Conservation (phyloP, 2,113 vertebrate species). For the Hyperopisus bebe region DNA sequence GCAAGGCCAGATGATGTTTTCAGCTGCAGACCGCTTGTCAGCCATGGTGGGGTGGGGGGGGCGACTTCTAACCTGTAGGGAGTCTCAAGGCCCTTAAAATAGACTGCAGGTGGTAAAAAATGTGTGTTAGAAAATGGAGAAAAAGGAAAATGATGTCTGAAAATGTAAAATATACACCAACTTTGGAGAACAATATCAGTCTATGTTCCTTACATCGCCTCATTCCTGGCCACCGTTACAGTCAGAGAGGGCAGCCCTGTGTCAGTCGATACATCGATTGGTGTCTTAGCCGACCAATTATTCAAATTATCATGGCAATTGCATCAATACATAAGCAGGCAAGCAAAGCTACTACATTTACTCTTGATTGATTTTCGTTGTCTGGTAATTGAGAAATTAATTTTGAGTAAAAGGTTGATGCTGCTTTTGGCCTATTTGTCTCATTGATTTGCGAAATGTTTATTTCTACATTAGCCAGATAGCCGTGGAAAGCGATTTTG, state of each 20-base stretch:
- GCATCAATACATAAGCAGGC: background rate
- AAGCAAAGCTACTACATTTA: background rate
- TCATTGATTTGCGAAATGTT: background rate
- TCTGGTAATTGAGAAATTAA: background rate
- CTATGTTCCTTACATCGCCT: background rate
- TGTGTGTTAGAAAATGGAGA: background rate
- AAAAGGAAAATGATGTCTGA: background rate
- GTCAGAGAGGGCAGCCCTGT: background rate
- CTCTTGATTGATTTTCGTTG: background rate
- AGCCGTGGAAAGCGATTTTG: background rate
- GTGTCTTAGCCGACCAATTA: background rate
- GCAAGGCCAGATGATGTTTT: background rate
- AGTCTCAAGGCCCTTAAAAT: conserved; percentile 10
- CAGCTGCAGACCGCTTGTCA: background rate
- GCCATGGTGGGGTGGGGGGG: background rate
- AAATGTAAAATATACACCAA: background rate
- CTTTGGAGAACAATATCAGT: background rate
- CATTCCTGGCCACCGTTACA: background rate
- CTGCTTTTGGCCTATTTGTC: background rate
- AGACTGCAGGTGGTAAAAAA: background rate
- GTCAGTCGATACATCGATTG: background rate
- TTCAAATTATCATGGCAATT: background rate
- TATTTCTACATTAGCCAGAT: background rate
- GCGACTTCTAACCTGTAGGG: background rate
- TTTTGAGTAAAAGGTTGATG: background rate